Conservation (phyloP, 1,140 invertebrate species). For the Helicoverpa armigera region DNA sequence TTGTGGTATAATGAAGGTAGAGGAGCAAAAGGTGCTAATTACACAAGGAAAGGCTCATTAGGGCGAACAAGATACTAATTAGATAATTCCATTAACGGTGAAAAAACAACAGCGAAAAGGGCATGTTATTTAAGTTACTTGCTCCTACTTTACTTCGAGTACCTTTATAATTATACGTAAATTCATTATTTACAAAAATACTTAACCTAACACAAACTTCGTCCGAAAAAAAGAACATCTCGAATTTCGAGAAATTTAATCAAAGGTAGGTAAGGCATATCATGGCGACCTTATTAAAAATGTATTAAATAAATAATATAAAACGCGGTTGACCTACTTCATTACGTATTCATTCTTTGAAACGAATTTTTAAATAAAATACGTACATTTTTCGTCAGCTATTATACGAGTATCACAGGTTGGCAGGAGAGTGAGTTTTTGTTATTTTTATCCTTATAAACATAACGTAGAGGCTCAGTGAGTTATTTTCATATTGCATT, state of each 20-base stretch:
- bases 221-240: neutral
- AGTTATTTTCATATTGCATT: no score
- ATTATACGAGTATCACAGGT: neutral
- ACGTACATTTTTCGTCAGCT: neutral
- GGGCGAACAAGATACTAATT: neutral
- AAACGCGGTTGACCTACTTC: conserved; percentile 14
- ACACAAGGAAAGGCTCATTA: neutral
- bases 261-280: neutral
- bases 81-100: neutral
- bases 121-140: no score
- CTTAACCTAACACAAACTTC: no score
- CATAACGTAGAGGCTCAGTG: no score
- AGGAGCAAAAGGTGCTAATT: conserved; percentile 17
- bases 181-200: no score
- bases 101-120: neutral
- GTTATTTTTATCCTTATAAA: neutral
- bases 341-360: conserved; percentile 26
- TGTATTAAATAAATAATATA: conserved; percentile 21
- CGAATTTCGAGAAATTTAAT: conserved; percentile 19
- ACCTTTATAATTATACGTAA: no score
- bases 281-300: conserved; percentile 2
- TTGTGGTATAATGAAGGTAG: neutral
- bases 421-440: neutral
- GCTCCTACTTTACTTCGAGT: no score
- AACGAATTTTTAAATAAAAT: conserved; percentile 38